Evolutionary conservation across 1,140 invertebrate genomes (phyloP).

Genomic region (Diploscapter pachys): DNA sequence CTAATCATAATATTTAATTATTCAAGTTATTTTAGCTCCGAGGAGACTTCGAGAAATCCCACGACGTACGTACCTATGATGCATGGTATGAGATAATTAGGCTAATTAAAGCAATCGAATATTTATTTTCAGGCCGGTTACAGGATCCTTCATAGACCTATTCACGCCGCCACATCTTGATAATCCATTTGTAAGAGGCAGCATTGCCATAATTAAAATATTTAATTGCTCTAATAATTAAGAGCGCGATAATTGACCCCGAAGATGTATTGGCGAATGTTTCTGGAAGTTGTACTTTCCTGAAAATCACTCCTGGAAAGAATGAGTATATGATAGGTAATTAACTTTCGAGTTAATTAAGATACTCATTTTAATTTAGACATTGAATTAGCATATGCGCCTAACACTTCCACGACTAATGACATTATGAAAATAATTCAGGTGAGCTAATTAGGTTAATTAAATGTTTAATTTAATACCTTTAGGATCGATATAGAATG

Average conservation of each 20-base stretch:
- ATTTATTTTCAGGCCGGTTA: no score
- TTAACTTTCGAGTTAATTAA: no score
- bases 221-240: background rate
- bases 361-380: background rate
- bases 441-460: slow-evolving; percentile 7
- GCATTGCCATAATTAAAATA: background rate
- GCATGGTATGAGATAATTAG: slow-evolving; percentile 47
- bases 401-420: slow-evolving; percentile 10
- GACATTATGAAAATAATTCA: slow-evolving; percentile 32
- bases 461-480: slow-evolving; percentile 3
- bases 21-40: slow-evolving; percentile 29
- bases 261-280: background rate
- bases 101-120: background rate
- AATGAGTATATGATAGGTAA: no score
- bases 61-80: slow-evolving; percentile 26
- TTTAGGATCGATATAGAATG: slow-evolving; percentile 7
- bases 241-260: slow-evolving; percentile 17
- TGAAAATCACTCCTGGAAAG: background rate
- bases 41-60: slow-evolving; percentile 40
- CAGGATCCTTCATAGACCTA: no score
- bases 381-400: slow-evolving; percentile 28
- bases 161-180: no score
- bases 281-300: background rate
- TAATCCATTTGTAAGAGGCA: slow-evolving; percentile 3
- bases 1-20: slow-evolving; percentile 1